Evolutionary conservation across 2,888 invertebrate species (phyloP).

Genomic region (Habroteleia sp.): DNA sequence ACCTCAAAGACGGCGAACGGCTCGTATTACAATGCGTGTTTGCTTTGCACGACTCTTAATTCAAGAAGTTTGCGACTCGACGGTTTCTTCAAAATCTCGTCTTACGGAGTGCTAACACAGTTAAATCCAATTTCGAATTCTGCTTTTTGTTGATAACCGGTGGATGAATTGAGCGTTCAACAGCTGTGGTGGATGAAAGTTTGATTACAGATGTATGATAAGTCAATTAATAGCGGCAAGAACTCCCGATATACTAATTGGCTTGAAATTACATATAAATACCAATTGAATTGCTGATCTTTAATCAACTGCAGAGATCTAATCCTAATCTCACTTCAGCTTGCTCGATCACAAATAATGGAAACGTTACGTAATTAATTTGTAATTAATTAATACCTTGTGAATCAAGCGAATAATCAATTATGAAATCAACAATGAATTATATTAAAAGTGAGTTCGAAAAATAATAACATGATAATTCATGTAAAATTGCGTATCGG

Average conservation of each 20-base stretch:
- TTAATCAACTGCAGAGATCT: constrained; percentile 51
- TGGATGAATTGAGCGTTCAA: neutral
- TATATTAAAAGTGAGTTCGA: constrained; percentile 4
- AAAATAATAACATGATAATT: constrained; percentile 48
- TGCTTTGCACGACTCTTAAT: constrained; percentile 41
- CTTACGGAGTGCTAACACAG: constrained; percentile 6
- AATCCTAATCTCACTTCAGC: constrained; percentile 43
- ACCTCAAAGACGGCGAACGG: constrained; percentile 43
- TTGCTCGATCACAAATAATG: constrained; percentile 46
- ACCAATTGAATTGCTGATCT: constrained; percentile 62
- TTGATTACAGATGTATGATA: constrained; percentile 23
- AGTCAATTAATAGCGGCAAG: constrained; percentile 44
- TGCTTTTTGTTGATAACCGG: neutral
- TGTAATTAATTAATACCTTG: constrained; percentile 50
- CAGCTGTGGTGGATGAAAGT: neutral
- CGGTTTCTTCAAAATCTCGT: constrained; percentile 19
- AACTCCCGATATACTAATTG: constrained; percentile 50
- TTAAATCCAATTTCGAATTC: neutral
- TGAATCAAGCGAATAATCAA: constrained; percentile 14
- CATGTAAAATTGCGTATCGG: constrained; percentile 39
- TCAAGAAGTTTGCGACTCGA: constrained; percentile 37
- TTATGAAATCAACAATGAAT: constrained; percentile 22
- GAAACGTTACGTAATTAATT: constrained; percentile 58
- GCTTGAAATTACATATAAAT: constrained; percentile 56
- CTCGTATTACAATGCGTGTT: constrained; percentile 46